Percentiles rank a stretch among this genome's conserved stretches.
Evolutionary conservation across 2,797 vertebrate species (phyloP).

Genomic region (Acanthiza pusilla): DNA sequence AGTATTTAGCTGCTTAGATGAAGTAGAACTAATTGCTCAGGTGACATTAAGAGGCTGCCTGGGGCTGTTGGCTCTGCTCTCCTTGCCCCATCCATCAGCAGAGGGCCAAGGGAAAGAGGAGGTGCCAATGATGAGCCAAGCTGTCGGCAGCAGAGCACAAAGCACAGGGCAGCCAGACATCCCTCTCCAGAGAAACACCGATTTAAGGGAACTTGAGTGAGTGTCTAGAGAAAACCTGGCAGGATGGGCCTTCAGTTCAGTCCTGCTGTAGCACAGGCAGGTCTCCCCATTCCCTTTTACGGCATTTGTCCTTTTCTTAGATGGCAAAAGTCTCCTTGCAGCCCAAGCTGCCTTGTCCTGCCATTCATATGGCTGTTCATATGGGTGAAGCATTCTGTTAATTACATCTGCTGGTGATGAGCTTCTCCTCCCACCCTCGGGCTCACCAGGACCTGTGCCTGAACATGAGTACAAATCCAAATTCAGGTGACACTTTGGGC

Average conservation of each 20-base stretch:
- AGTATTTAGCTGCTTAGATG: neutral
- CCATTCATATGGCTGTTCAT: neutral
- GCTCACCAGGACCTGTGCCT: neutral
- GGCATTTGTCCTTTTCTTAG: neutral
- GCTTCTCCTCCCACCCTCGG: neutral
- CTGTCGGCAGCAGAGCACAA: neutral
- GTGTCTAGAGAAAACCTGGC: neutral
- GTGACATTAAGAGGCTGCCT: neutral
- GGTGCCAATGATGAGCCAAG: accelerated
- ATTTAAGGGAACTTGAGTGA: neutral
- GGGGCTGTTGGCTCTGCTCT: neutral
- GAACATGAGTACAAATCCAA: neutral
- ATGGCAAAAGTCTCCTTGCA: neutral
- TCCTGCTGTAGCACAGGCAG: neutral
- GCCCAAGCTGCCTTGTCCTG: neutral
- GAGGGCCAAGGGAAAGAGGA: neutral
- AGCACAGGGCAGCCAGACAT: neutral
- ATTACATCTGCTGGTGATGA: neutral
- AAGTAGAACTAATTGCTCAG: neutral
- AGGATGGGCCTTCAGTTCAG: neutral
- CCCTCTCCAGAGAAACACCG: neutral
- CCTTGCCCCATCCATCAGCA: neutral
- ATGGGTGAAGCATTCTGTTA: neutral
- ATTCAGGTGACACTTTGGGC: neutral
- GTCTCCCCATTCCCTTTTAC: neutral